Base-by-base conservation (phyloP, 1,140 invertebrate genomes). In the Lineus longissimus region DNA sequence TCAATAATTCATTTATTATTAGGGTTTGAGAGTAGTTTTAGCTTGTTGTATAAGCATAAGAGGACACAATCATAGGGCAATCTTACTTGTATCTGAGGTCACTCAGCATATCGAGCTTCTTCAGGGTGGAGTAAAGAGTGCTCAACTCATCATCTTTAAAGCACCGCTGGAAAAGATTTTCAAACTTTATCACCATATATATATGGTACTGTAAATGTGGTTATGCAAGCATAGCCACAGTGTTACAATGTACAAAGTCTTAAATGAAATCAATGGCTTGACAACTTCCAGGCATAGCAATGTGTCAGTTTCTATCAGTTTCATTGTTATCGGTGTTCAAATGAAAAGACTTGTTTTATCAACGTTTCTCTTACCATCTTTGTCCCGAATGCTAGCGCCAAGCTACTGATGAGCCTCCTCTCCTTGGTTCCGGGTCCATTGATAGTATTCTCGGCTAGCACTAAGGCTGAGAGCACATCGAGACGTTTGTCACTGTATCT, bases 401-500 rank as follows among this genome's bases (percentile, higher is more conserved):
- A 80, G 73, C 86, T 86, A 1, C 86, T 83, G 61, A 90, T 82
- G 51, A 90, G 80, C 64, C 88, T 80, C 69, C 89, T 79, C 71
- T 88, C 84, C 68, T 85, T 81, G 31, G 58, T 70, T 81, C 86
- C 83, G 40, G 89, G 86, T 23, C 90, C 90, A 81, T 87, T 86
- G 30, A 92, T 75, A 56, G 86, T 84, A 75, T 86, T 85, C 80
- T 92, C 91, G 55, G 87, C 87, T 25, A 91, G 81, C 47, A 88
- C 86, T 64, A 92, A 80, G 43, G 89, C 87, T 17, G 90, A 90
- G 19, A 92, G 77, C 55, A 90, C 83, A 80, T 89, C 88, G 15
- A 88, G 73, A 69, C 85, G 82, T 69, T 85, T 81, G 70, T 88
- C 84, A 72, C 84, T 87, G 70, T 87, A 88, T n/a, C 81, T 83